Conservation (phyloP, 2,888 invertebrate genomes). For the Onchidella celtica region DNA sequence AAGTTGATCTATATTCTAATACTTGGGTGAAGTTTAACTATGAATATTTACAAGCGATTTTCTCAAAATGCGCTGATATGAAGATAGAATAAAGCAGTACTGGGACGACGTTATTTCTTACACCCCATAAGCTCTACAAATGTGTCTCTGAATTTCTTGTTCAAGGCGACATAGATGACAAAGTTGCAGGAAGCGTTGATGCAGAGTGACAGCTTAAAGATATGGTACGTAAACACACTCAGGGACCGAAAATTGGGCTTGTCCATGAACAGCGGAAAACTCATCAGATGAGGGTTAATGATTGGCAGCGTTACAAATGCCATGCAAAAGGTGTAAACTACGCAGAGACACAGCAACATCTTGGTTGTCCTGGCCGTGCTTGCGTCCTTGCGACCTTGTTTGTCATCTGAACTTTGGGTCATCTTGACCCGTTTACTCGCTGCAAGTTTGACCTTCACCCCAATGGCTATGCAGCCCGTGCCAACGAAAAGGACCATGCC, state of each 20-base stretch:
- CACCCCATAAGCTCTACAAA: constrained; percentile 11
- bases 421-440: constrained; percentile 15
- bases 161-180: constrained; percentile 38
- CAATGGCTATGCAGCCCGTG: constrained; percentile 32
- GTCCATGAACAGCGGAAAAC: constrained; percentile 23
- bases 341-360: constrained; percentile 30
- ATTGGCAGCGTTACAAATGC: constrained; percentile 28
- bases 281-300: constrained; percentile 28
- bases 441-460: constrained; percentile 26
- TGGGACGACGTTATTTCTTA: too few relatives aligned
- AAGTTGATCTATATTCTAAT: too few relatives aligned
- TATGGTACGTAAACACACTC: constrained; percentile 25
- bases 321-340: constrained; percentile 30
- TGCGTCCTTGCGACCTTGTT: not conserved
- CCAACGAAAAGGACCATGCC: constrained; percentile 4
- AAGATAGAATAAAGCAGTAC: too few relatives aligned
- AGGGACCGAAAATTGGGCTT: constrained; percentile 29
- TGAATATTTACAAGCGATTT: too few relatives aligned
- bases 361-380: constrained; percentile 31
- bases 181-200: constrained; percentile 39
- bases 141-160: constrained; percentile 36
- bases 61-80: too few relatives aligned
- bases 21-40: too few relatives aligned
- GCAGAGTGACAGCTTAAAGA: constrained; percentile 25
- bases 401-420: constrained; percentile 28